phyloP scores from a whole-genome alignment of 1,140 invertebrate species.

The Aphaenogaster floridana region DNA sequence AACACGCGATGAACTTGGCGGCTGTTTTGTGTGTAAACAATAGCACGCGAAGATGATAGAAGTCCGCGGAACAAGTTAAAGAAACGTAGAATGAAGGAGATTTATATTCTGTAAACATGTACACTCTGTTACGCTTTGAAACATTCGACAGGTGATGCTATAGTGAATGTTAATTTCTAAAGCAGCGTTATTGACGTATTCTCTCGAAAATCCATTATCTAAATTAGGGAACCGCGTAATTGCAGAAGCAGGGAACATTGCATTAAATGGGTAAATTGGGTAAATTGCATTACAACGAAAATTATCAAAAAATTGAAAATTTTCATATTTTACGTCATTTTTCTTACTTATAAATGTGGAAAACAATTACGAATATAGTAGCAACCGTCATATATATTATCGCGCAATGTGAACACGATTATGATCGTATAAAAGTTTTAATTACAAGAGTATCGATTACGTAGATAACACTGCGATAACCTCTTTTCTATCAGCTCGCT shows the following conservation, averaged over 20 bases:
- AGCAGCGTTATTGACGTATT: neutral
- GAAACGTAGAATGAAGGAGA: slow-evolving; percentile 41
- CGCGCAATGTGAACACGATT: neutral
- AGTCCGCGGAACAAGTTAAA: slow-evolving; percentile 29
- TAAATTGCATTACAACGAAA: neutral
- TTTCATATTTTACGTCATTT: neutral
- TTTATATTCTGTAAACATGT: slow-evolving; percentile 47
- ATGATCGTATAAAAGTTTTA: slow-evolving; percentile 25
- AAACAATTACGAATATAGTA: neutral
- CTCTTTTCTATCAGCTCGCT: neutral
- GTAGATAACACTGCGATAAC: slow-evolving; percentile 19
- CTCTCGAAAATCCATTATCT: neutral
- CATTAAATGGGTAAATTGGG: no score
- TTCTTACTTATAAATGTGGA: neutral
- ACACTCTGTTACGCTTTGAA: neutral
- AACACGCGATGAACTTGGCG: slow-evolving; percentile 46
- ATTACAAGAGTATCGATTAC: slow-evolving; percentile 1
- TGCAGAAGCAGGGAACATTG: neutral
- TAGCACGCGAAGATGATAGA: slow-evolving; percentile 35
- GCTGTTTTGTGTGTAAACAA: slow-evolving; percentile 55
- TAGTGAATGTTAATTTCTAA: neutral
- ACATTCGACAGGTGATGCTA: neutral
- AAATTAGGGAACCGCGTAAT: neutral
- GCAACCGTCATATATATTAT: neutral
- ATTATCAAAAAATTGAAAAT: neutral